A percentile compares a stretch with the other conserved stretches of the same genome.
Conservation (phyloP, 2,113 vertebrate genomes). For the Leptodactylus fuscus region DNA sequence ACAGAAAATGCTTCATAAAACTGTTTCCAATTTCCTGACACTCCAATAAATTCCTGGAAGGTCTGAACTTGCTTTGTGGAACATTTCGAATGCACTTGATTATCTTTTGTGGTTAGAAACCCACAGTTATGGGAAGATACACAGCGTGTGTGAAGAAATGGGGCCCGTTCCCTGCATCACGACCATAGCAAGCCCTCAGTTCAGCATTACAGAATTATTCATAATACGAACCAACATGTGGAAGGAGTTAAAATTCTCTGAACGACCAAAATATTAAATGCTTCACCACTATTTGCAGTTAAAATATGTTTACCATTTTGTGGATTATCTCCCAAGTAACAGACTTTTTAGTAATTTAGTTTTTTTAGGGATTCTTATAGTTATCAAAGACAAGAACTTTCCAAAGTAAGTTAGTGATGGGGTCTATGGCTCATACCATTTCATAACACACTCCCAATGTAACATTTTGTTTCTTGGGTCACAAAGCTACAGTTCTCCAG, state of each 20-base stretch:
- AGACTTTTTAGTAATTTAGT: neutral
- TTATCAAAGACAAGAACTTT: too few species aligned
- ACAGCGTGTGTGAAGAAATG: neutral
- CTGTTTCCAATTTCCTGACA: conserved; percentile 10
- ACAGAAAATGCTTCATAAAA: too few species aligned
- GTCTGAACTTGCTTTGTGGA: neutral
- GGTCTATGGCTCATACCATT: neutral
- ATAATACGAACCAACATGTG: conserved; percentile 18
- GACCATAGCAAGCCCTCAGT: neutral
- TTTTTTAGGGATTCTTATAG: neutral
- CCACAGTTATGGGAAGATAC: neutral
- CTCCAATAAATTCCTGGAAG: neutral
- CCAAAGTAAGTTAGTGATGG: neutral
- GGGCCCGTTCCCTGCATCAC: neutral
- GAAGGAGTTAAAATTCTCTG: conserved; percentile 17
- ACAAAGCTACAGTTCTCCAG: too few species aligned
- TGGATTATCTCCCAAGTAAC: neutral
- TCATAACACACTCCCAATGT: too few species aligned
- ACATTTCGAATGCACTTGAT: neutral
- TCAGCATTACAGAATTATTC: conserved; percentile 1
- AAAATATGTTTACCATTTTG: neutral
- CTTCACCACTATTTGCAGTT: neutral
- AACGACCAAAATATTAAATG: neutral
- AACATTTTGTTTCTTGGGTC: too few species aligned
- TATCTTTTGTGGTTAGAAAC: neutral